Percentiles rank a stretch among this genome's conserved stretches.
These are phyloP conservation scores for Siderastrea siderea DNA, from an alignment of 92 coral and sea anemone genomes.

Conservation along the genomic window DNA sequence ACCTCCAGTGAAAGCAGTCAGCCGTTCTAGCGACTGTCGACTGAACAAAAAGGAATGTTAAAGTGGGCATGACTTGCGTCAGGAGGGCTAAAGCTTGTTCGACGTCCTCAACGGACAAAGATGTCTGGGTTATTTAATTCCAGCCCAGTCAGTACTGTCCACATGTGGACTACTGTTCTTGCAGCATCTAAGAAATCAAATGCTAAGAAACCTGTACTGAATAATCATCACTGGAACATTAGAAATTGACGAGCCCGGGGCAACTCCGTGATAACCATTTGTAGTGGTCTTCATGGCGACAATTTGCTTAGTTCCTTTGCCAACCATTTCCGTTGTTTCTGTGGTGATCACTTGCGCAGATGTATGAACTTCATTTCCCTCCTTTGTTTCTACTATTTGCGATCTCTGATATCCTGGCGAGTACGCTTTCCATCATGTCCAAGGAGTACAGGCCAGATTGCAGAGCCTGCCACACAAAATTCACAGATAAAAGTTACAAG, in stretches of 20 bases:
- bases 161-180: not conserved
- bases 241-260: no score
- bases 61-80: no score
- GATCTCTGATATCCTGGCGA: constrained; percentile 82
- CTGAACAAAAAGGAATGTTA: no score
- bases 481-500: not conserved
- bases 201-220: no score
- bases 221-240: not conserved
- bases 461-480: constrained; percentile 58
- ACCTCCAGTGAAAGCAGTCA: no score
- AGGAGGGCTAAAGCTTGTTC: no score
- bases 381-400: constrained; percentile 22
- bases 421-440: constrained; percentile 89
- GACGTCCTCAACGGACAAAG: no score
- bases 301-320: not conserved
- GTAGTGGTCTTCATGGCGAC: not conserved
- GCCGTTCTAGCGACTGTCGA: no score
- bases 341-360: not conserved
- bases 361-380: not conserved
- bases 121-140: no score
- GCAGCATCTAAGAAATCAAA: no score
- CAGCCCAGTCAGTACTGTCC: no score
- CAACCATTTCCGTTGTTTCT: not conserved
- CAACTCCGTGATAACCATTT: no score
- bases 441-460: constrained; percentile 84